phyloP scores from a whole-genome alignment of 2,797 vertebrate species.

The Atherinosoma microstoma region DNA sequence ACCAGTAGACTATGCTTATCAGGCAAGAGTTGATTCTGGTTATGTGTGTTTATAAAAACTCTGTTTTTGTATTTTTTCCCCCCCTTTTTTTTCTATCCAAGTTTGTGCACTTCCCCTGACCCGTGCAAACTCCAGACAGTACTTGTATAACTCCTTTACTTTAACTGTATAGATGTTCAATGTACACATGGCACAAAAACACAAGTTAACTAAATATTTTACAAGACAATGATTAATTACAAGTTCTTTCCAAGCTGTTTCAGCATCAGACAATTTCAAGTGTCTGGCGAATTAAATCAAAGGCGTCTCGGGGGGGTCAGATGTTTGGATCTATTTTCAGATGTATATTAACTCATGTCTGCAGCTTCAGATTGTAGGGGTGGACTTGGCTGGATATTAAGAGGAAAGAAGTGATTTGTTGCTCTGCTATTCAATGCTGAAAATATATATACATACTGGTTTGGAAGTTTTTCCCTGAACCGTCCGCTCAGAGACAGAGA shows the following conservation, averaged over 20 bases:
- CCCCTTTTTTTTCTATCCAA: conserved; percentile 18
- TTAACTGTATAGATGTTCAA: conserved; percentile 14
- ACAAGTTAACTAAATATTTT: conserved; percentile 35
- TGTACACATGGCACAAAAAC: conserved; percentile 4
- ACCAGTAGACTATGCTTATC: conserved; percentile 40
- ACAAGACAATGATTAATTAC: conserved; percentile 43
- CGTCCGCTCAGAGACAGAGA: conserved; percentile 67
- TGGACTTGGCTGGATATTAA: conserved; percentile 55
- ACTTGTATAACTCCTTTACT: conserved; percentile 7
- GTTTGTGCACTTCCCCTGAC: conserved; percentile 34
- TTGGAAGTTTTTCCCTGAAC: conserved; percentile 59
- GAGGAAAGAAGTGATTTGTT: conserved; percentile 76
- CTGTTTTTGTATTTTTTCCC: conserved; percentile 19
- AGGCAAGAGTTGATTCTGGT: conserved; percentile 31
- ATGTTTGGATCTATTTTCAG: conserved; percentile 62
- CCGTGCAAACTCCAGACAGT: conserved; percentile 13
- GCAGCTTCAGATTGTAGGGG: conserved; percentile 38
- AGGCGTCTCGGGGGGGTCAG: conserved; percentile 50
- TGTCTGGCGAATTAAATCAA: conserved; percentile 61
- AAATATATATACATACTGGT: conserved; percentile 70
- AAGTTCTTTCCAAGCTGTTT: conserved; percentile 29
- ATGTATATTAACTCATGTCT: conserved; percentile 54
- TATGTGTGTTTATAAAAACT: conserved; percentile 44
- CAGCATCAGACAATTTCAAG: conserved; percentile 39
- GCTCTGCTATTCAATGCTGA: conserved; percentile 71